Evolutionary conservation across 2,888 invertebrate genomes (phyloP).

Genomic region (Pediacus dermestoides): DNA sequence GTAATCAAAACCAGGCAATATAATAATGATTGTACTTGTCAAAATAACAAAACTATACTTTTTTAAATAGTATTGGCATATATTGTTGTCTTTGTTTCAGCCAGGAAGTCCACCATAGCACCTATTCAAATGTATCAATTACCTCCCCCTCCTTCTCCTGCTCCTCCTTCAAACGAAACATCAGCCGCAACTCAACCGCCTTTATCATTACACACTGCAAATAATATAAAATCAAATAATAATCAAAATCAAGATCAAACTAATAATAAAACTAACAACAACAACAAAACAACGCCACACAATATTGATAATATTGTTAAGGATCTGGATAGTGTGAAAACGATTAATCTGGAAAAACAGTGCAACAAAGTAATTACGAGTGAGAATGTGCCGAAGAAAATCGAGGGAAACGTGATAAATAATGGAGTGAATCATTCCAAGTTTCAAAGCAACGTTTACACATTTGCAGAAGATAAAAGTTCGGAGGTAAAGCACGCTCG

Average conservation of each 20-base stretch:
- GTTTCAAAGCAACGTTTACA: constrained; percentile 7
- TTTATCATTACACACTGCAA: too few species aligned
- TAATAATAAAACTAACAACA: constrained; percentile 23
- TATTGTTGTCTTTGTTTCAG: constrained; percentile 54
- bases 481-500: constrained; percentile 44
- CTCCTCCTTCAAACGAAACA: too few species aligned
- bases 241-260: constrained; percentile 23
- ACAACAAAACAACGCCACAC: constrained; percentile 23
- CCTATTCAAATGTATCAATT: constrained; percentile 33
- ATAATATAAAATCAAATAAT: too few species aligned
- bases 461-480: constrained; percentile 36
- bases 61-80: constrained; percentile 27
- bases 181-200: too few species aligned
- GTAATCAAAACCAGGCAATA: too few species aligned
- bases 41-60: too few species aligned
- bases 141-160: not conserved
- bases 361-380: too few species aligned
- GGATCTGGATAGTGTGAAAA: constrained; percentile 14
- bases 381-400: constrained; percentile 2
- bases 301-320: constrained; percentile 32
- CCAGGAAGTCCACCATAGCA: constrained; percentile 60
- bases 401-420: not conserved
- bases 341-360: not conserved
- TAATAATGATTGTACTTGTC: too few species aligned
- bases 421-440: not conserved